These are phyloP conservation scores for Plectropomus leopardus DNA, from an alignment of 2,113 vertebrate genomes.

Conservation along the genomic window DNA sequence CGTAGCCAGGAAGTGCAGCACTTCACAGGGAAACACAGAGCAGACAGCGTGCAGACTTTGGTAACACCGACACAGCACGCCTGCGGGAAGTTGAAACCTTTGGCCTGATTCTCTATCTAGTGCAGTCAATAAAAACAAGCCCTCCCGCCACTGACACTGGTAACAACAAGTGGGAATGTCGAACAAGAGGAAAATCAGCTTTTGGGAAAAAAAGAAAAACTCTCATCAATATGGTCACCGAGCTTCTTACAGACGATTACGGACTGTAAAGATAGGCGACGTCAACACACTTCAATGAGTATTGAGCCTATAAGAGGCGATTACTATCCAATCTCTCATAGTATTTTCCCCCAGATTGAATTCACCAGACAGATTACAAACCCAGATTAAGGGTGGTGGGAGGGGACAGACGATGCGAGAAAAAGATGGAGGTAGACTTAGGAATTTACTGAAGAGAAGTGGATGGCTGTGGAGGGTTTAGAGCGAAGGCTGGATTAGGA, in stretches of 20 bases:
- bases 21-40: conserved; percentile 61
- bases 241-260: conserved; percentile 29
- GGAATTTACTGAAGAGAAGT: conserved; percentile 40
- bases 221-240: neutral
- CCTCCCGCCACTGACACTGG: conserved; percentile 21
- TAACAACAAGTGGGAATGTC: conserved; percentile 37
- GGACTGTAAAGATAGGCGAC: conserved; percentile 21
- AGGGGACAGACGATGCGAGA: conserved; percentile 34
- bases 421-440: conserved; percentile 44
- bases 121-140: conserved; percentile 66
- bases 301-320: conserved; percentile 55
- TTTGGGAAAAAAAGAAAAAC: neutral
- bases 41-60: conserved; percentile 59
- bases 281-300: conserved; percentile 41
- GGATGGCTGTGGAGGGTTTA: conserved; percentile 1
- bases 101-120: conserved; percentile 65
- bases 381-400: conserved; percentile 65
- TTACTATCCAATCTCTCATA: conserved; percentile 63
- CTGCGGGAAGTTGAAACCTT: conserved; percentile 69
- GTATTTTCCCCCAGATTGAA: conserved; percentile 68
- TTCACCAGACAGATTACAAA: conserved; percentile 77
- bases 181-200: conserved; percentile 6
- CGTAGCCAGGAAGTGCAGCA: conserved; percentile 78
- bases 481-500: conserved; percentile 54
- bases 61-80: conserved; percentile 45